A percentile compares a stretch with the other conserved stretches of the same genome.
Evolutionary conservation across 2,113 vertebrate genomes (phyloP).

Genomic region (Rhombomys opimus): DNA sequence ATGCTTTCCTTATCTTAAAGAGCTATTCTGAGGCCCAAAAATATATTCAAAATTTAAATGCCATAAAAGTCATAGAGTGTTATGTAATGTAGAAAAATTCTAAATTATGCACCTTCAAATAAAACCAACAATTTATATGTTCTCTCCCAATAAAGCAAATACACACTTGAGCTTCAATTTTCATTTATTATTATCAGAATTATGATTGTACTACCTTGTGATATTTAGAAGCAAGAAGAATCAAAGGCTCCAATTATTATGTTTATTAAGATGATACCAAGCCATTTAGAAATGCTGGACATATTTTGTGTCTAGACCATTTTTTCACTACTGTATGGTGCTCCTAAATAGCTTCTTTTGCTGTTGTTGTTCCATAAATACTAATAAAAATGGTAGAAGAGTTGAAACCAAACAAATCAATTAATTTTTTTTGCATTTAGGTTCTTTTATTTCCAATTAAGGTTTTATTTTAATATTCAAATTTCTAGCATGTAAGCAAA

Average conservation of each 20-base stretch:
- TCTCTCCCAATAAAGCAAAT: constrained; percentile 53
- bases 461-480: too few relatives aligned
- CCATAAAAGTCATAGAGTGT: constrained; percentile 45
- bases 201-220: constrained; percentile 15
- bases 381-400: constrained; percentile 77
- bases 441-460: too few relatives aligned
- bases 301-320: constrained; percentile 59
- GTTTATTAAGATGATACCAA: constrained; percentile 70
- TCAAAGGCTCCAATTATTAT: constrained; percentile 65
- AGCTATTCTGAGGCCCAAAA: neutral
- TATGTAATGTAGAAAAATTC: constrained; percentile 44
- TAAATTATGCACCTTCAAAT: constrained; percentile 60
- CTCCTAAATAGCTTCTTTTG: constrained; percentile 69
- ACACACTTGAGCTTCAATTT: constrained; percentile 32
- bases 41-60: constrained; percentile 34
- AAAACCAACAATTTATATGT: constrained; percentile 2
- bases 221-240: constrained; percentile 65
- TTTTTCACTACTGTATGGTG: neutral
- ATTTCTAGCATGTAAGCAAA: too few relatives aligned
- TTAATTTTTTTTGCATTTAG: neutral
- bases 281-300: constrained; percentile 62
- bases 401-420: constrained; percentile 78
- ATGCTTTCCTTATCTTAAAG: constrained; percentile 29
- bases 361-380: constrained; percentile 50
- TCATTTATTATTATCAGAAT: constrained; percentile 42